Evolutionary conservation across 2,888 invertebrate genomes (phyloP).

Genomic region (Cantharis nigra): DNA sequence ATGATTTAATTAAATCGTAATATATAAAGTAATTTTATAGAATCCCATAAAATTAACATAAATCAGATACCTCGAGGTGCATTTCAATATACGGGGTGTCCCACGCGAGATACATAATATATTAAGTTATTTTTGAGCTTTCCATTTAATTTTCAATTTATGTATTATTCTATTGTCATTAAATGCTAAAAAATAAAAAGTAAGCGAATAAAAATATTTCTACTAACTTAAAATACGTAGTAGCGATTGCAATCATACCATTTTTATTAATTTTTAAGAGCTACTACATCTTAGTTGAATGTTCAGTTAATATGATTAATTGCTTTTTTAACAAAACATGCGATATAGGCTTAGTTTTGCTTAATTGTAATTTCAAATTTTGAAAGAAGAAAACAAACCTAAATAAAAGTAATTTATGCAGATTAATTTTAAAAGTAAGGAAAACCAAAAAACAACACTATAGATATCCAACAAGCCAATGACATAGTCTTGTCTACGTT

Average conservation of each 20-base stretch:
- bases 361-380: background rate
- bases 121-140: background rate
- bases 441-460: background rate
- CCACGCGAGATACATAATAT: background rate
- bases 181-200: too few species aligned
- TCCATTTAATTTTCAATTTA: background rate
- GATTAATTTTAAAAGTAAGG: background rate
- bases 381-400: background rate
- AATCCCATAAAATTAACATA: background rate
- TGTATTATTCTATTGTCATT: too few species aligned
- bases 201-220: background rate
- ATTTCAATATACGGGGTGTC: background rate
- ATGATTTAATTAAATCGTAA: background rate
- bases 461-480: background rate
- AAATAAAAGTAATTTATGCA: background rate
- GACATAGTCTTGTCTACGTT: slow-evolving; percentile 9
- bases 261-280: background rate
- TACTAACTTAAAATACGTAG: background rate
- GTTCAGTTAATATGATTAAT: background rate
- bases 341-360: background rate
- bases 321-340: background rate
- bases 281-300: background rate
- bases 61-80: background rate
- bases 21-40: background rate
- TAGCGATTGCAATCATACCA: background rate